Percentiles rank a stretch among this genome's conserved stretches.
Evolutionary conservation across 2,888 invertebrate genomes (phyloP).

Genomic region (Yponomeuta evonymella): DNA sequence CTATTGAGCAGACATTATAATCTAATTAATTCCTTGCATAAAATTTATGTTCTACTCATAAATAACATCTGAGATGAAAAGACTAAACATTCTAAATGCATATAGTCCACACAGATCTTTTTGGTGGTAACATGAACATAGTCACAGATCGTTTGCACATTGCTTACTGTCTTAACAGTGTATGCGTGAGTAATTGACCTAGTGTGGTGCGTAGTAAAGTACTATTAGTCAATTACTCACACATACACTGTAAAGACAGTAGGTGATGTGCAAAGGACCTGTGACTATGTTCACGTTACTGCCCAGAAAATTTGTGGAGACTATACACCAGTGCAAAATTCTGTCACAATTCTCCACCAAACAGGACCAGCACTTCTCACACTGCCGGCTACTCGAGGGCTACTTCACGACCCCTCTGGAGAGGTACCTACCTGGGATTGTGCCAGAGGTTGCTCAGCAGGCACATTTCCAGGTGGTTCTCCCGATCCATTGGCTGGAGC

Average conservation of each 20-base stretch:
- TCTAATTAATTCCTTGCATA: too few relatives aligned
- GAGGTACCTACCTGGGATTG: slow-evolving; percentile 87
- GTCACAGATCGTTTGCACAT: too few relatives aligned
- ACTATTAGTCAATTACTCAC: too few relatives aligned
- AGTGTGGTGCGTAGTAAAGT: too few relatives aligned
- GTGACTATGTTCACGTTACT: too few relatives aligned
- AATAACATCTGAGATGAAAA: background rate
- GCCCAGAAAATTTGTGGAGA: too few relatives aligned
- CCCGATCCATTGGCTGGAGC: slow-evolving; percentile 86
- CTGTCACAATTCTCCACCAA: background rate
- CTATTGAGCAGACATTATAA: too few relatives aligned
- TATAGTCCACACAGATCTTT: background rate
- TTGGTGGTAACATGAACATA: too few relatives aligned
- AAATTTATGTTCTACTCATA: background rate
- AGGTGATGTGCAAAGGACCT: too few relatives aligned
- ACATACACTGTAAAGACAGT: too few relatives aligned
- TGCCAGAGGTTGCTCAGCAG: slow-evolving; percentile 87
- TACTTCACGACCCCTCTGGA: slow-evolving; percentile 91
- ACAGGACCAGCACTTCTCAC: slow-evolving; percentile 84
- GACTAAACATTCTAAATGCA: background rate
- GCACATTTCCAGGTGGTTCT: slow-evolving; percentile 89
- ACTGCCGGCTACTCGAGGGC: slow-evolving; percentile 88
- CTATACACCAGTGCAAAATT: background rate
- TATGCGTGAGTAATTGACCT: too few relatives aligned
- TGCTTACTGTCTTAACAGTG: too few relatives aligned